Evolutionary conservation across 2,113 vertebrate species (phyloP), one percentile per base, ranked within the genome.

Genomic region (Hippocampus barbouri): DNA sequence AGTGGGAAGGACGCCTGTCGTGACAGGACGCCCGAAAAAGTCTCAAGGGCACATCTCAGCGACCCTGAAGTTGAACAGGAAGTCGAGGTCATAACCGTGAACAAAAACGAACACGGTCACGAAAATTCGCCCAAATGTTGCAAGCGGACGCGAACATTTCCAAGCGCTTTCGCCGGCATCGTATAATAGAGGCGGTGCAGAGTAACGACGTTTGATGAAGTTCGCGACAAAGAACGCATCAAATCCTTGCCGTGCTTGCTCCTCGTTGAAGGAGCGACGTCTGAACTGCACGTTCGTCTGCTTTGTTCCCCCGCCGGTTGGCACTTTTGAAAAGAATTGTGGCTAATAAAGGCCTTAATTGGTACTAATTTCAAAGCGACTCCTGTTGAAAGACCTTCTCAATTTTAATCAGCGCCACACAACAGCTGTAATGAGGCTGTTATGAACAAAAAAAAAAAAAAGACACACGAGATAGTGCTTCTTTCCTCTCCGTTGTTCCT

Each of bases 391-490:
- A 85, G 83, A 83, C 81, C 80, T 86, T 84, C 72, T 80, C 70
- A 72, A 79, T 83, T 86, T 89, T 87, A 87, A 89, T 91, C 87
- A 85, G 79, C 75, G 69, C 80, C 74, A 86, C 88, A 89, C 83
- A 83, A 80, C 81, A 81, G 74, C 74, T 74, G 62, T 89, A 89
- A 91, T 87, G 85, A 90, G 87, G 70, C 81, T 88, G 86, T 89
- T 85, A 87, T 81, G 83, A 89, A 88, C 85, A 86, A 89, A 88
- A 85, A 85, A 86, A 89, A 88, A 85, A 85, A 89, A 87, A 82
- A 85, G 85, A 27, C 68, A 83, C 85, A 87, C 87, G 34, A 38
- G 34, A 77, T 69, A 76, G 82, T 76, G 80, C 38, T 82, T 82
- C 79, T 60, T 81, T 76, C 41, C 66, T 66, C 8, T 16, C 18